phyloP scores from a whole-genome alignment of 2,888 invertebrate species.

The Protula sp. region DNA sequence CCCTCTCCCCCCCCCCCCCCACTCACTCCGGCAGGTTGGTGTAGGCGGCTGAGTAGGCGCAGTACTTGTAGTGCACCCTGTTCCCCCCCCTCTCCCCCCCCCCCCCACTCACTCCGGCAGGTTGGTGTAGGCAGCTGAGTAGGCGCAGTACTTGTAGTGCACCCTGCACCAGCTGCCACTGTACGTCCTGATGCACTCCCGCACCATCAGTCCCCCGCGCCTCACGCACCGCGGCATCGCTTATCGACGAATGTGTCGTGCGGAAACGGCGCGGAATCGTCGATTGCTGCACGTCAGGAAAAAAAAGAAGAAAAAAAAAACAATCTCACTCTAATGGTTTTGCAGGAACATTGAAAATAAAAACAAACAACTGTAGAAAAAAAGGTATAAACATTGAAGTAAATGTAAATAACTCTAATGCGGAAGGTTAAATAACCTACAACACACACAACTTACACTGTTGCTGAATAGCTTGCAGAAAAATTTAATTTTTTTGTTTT shows the following conservation, averaged over 20 bases:
- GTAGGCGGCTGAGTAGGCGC: no score
- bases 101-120: slow-evolving; percentile 60
- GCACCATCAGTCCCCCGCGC: slow-evolving; percentile 63
- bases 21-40: no score
- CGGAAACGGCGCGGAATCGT: slow-evolving; percentile 68
- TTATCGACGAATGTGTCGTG: slow-evolving; percentile 67
- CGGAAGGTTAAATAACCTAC: no score
- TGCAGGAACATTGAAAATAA: background rate
- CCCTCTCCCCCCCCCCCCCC: no score
- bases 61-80: no score
- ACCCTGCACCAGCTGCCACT: slow-evolving; percentile 83
- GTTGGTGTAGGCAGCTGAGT: slow-evolving; percentile 80
- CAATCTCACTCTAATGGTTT: background rate
- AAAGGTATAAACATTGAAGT: no score
- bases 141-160: slow-evolving; percentile 83
- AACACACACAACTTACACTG: no score
- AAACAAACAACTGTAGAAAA: background rate
- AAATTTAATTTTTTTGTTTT: no score
- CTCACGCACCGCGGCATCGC: slow-evolving; percentile 54
- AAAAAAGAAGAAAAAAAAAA: no score
- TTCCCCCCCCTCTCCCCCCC: no score
- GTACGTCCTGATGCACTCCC: slow-evolving; percentile 70
- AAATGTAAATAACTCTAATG: no score
- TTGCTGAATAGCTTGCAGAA: no score
- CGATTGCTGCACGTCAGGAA: slow-evolving; percentile 55